Conservation (phyloP, 2,797 vertebrate genomes). For the Pangasius larnaudii region DNA sequence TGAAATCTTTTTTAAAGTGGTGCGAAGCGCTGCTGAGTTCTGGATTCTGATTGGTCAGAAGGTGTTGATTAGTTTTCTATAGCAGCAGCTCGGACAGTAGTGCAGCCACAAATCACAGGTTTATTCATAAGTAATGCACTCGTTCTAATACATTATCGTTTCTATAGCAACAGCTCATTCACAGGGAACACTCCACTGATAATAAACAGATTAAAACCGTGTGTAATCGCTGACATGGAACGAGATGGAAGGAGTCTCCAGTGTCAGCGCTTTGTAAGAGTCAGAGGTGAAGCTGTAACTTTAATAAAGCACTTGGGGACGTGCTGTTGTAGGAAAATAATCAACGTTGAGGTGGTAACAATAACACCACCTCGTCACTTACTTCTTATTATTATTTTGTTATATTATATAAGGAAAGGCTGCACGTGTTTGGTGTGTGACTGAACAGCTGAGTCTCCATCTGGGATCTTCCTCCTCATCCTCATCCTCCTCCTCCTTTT, state of each 20-base stretch:
- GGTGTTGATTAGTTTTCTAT: not conserved
- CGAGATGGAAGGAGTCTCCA: not conserved
- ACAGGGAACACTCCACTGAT: not conserved
- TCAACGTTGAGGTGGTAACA: not conserved
- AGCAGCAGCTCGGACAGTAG: not conserved
- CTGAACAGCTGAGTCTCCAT: conserved; percentile 11
- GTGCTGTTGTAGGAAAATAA: not conserved
- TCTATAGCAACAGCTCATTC: not conserved
- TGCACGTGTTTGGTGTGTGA: not conserved
- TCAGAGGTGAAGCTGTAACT: not conserved
- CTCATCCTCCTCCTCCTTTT: not conserved
- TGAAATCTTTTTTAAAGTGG: too few relatives aligned
- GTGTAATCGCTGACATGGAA: not conserved
- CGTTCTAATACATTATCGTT: not conserved
- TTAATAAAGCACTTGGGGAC: not conserved
- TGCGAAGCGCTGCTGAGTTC: not conserved
- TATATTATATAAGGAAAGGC: not conserved
- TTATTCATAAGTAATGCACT: not conserved
- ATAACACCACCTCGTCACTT: not conserved
- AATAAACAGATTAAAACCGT: not conserved
- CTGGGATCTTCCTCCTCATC: not conserved
- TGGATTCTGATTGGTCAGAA: not conserved
- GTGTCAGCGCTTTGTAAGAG: not conserved
- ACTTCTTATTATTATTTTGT: not conserved
- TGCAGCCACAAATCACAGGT: not conserved